Conservation (phyloP, 2,797 vertebrate genomes). For the Brachyalestes nurse region DNA sequence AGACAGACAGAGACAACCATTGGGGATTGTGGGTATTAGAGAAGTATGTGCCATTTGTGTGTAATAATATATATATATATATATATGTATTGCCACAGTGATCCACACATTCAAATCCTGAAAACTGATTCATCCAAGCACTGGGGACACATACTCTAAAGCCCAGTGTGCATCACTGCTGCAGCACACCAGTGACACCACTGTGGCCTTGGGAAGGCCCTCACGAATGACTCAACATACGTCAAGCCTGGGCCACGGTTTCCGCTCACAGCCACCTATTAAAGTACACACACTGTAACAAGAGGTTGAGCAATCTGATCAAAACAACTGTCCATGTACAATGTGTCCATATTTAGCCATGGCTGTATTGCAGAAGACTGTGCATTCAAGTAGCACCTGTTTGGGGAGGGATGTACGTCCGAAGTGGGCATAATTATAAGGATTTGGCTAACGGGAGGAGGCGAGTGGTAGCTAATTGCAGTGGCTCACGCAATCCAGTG, state of each 20-base stretch:
- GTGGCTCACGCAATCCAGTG: conserved; percentile 70
- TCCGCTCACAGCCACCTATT: background rate
- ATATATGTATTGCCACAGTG: background rate
- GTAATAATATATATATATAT: too few relatives aligned
- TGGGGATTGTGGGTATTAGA: too few relatives aligned
- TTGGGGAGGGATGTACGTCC: conserved; percentile 73
- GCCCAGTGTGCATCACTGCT: background rate
- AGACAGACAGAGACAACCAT: too few relatives aligned
- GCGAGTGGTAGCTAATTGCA: conserved; percentile 76
- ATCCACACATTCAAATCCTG: background rate
- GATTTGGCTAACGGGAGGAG: conserved; percentile 69
- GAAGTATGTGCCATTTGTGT: too few relatives aligned
- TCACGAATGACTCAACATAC: background rate
- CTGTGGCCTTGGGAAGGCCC: background rate
- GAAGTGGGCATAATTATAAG: conserved; percentile 82
- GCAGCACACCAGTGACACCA: background rate
- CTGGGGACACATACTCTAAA: background rate
- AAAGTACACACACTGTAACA: background rate
- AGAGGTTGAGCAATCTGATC: conserved; percentile 3
- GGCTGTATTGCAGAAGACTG: conserved; percentile 66
- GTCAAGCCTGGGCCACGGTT: conserved; percentile 2
- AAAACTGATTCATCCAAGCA: background rate
- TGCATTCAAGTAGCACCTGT: conserved; percentile 83
- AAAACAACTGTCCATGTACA: conserved; percentile 26
- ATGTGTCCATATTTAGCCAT: conserved; percentile 16